Conservation (phyloP, 1,140 invertebrate genomes). For the Paralvinella palmiformis region DNA sequence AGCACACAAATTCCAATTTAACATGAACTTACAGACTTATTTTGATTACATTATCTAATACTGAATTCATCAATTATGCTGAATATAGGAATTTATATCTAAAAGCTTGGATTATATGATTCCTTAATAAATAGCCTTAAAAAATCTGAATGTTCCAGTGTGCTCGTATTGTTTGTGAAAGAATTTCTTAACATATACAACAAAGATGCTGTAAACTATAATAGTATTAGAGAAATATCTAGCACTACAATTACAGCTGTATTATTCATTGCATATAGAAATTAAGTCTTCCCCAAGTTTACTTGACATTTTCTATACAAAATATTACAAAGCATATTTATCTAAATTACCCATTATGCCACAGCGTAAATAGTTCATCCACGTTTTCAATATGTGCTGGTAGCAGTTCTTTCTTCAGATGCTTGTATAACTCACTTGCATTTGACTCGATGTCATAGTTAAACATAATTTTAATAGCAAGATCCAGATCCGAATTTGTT, state of each 20-base stretch:
- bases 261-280: not conserved
- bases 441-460: slow-evolving; percentile 83
- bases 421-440: slow-evolving; percentile 65
- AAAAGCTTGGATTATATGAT: too few relatives aligned
- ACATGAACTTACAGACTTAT: too few relatives aligned
- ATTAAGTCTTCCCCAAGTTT: not conserved
- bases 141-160: too few relatives aligned
- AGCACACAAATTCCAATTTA: too few relatives aligned
- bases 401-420: slow-evolving; percentile 75
- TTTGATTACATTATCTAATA: too few relatives aligned
- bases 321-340: not conserved
- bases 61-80: too few relatives aligned
- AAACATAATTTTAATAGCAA: slow-evolving; percentile 87
- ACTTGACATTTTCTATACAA: not conserved
- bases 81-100: too few relatives aligned
- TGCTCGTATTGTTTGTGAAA: too few relatives aligned
- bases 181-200: too few relatives aligned
- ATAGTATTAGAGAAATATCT: too few relatives aligned
- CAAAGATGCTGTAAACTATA: too few relatives aligned
- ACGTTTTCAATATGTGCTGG: slow-evolving; percentile 59
- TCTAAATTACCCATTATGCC: slow-evolving; percentile 54
- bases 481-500: slow-evolving; percentile 43
- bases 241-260: not conserved
- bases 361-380: slow-evolving; percentile 55
- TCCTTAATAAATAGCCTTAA: too few relatives aligned